Evolutionary conservation across 2,888 invertebrate species (phyloP).

Genomic region (Dryobotodes eremita): DNA sequence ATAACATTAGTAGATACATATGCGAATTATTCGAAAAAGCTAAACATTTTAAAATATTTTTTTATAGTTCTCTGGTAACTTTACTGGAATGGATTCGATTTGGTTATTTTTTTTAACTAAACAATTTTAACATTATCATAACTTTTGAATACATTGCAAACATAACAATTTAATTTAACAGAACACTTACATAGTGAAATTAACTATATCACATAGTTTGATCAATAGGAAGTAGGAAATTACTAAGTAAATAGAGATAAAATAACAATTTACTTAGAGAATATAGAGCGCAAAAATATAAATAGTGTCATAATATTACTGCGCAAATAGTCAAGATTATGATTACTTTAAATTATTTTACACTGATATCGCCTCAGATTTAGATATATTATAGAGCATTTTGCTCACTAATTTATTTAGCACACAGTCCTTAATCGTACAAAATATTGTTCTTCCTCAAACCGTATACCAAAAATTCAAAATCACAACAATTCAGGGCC

Average conservation of each 20-base stretch:
- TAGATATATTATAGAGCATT: neutral
- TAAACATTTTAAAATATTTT: neutral
- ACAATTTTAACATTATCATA: neutral
- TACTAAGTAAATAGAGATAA: neutral
- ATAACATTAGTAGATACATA: conserved; percentile 20
- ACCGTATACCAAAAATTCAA: conserved; percentile 46
- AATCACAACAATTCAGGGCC: conserved; percentile 88
- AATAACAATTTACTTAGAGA: conserved; percentile 4
- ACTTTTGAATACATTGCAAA: conserved; percentile 14
- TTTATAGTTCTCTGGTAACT: conserved; percentile 24
- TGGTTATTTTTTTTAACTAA: neutral
- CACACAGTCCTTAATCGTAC: conserved; percentile 18
- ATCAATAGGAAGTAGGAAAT: neutral
- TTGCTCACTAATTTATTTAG: neutral
- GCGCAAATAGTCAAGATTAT: conserved; percentile 25
- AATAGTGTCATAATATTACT: neutral
- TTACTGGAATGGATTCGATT: conserved; percentile 45
- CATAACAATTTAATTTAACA: conserved; percentile 32
- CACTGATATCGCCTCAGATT: conserved; percentile 10
- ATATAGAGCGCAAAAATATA: conserved; percentile 1
- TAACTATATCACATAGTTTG: conserved; percentile 16
- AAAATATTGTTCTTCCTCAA: conserved; percentile 31
- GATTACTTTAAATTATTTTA: conserved; percentile 2
- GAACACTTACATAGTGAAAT: conserved; percentile 1
- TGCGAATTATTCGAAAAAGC: conserved; percentile 27